phyloP scores from a whole-genome alignment of 2,113 vertebrate genomes.

The Empidonax traillii region DNA sequence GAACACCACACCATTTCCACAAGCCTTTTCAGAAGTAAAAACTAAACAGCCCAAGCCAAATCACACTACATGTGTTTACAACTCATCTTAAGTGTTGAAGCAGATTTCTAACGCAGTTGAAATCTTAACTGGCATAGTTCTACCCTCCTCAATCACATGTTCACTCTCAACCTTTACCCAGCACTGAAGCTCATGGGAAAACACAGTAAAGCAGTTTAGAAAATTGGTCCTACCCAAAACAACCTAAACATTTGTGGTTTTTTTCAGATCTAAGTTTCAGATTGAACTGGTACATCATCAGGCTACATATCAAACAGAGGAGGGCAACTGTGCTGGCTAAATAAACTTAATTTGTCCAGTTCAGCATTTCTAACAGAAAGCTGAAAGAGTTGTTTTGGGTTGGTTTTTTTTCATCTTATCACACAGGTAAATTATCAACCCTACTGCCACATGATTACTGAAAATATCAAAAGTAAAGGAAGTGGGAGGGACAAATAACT shows the following conservation, averaged over 20 bases:
- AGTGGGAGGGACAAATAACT: neutral
- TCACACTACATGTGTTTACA: neutral
- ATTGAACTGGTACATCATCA: neutral
- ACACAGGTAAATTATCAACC: neutral
- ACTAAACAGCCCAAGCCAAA: neutral
- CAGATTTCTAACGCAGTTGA: neutral
- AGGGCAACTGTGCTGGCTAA: neutral
- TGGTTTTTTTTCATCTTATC: neutral
- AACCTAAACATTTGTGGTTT: rapidly evolving
- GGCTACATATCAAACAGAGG: neutral
- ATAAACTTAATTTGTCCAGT: neutral
- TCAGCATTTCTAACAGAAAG: neutral
- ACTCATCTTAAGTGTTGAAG: neutral
- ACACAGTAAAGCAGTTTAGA: neutral
- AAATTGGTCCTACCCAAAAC: neutral
- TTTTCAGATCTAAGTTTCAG: neutral
- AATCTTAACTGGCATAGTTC: neutral
- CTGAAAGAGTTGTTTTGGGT: neutral
- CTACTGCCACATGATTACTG: neutral
- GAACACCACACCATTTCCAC: neutral
- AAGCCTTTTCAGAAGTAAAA: neutral
- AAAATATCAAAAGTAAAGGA: neutral
- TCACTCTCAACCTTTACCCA: neutral
- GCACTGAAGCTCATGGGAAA: neutral
- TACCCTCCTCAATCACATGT: neutral